Evolutionary conservation across 1,140 invertebrate species (phyloP).

Genomic region (Caenorhabditis elegans): WBcel235 BX284606.5:11646001-11646500

Average conservation of each 20-base stretch:
- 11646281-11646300: not conserved
- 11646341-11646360: slow-evolving; percentile 70
- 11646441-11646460: no score
- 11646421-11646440: no score
- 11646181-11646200: slow-evolving; percentile 68
- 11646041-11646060: slow-evolving; percentile 79
- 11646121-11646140: slow-evolving; percentile 52
- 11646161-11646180: slow-evolving; percentile 62
- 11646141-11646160: slow-evolving; percentile 8
- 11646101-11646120: slow-evolving; percentile 65
- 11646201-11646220: slow-evolving; percentile 67
- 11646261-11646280: not conserved
- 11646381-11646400: not conserved
- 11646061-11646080: slow-evolving; percentile 69
- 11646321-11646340: slow-evolving; percentile 82
- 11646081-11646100: slow-evolving; percentile 68
- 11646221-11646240: slow-evolving; percentile 60
- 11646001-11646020: not conserved
- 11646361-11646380: slow-evolving; percentile 62
- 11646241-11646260: not conserved
- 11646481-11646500: no score
- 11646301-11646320: slow-evolving; percentile 70
- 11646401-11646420: no score
- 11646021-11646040: slow-evolving; percentile 77
- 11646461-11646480: no score